phyloP scores from a whole-genome alignment of 2,888 invertebrate species.

The Ectemnius continuus region DNA sequence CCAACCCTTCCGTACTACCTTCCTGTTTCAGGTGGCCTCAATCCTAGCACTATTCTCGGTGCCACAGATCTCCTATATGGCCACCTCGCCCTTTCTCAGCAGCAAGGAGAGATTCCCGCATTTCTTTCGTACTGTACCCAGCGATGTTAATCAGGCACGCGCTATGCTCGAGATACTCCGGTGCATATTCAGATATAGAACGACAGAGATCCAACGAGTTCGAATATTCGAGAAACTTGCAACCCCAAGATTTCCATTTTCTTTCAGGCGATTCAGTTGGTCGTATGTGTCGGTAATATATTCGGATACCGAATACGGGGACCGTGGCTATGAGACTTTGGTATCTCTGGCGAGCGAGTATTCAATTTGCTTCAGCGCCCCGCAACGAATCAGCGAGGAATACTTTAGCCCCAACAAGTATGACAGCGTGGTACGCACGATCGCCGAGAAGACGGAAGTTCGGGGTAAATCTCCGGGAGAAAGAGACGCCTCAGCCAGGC shows the following conservation, averaged over 20 bases:
- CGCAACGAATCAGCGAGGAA: conserved; percentile 77
- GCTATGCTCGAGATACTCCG: conserved; percentile 80
- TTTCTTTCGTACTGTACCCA: conserved; percentile 81
- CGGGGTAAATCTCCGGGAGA: conserved; percentile 73
- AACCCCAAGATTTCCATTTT: neutral
- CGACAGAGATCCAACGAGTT: too few species aligned
- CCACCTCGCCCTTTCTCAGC: conserved; percentile 80
- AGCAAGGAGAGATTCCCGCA: conserved; percentile 79
- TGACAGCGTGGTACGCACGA: conserved; percentile 76
- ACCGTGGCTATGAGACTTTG: conserved; percentile 79
- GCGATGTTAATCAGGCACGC: conserved; percentile 80
- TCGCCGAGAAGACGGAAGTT: conserved; percentile 77
- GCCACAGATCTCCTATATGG: conserved; percentile 81
- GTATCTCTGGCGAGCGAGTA: conserved; percentile 75
- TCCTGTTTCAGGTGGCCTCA: conserved; percentile 77
- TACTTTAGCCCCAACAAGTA: conserved; percentile 76
- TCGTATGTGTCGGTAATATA: conserved; percentile 80
- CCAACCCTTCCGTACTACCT: too few species aligned
- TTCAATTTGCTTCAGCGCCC: conserved; percentile 80
- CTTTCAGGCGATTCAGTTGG: conserved; percentile 78
- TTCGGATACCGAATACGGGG: conserved; percentile 81
- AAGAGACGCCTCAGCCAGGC: neutral
- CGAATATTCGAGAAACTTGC: too few species aligned
- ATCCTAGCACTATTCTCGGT: conserved; percentile 79
- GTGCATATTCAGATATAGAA: conserved; percentile 62